Evolutionary conservation across 2,888 invertebrate genomes (phyloP), one percentile per base, ranked within the genome.

Genomic region (Sinopyrophorus schimmeli): DNA sequence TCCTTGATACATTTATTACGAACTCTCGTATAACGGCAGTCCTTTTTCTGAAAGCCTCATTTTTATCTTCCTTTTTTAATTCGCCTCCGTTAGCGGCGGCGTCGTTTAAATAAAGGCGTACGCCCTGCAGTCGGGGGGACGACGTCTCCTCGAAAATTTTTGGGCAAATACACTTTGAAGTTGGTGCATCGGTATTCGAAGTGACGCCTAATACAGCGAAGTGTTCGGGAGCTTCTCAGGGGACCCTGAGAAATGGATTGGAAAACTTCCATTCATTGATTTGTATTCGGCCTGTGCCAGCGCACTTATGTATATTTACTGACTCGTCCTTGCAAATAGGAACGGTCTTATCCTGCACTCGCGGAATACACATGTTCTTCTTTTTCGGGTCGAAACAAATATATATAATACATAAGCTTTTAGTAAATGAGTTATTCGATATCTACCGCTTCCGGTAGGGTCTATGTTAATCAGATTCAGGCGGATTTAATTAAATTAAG

Each of bases 221-320:
- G 58, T 59, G 56, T 58, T 55, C 51, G 51, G n/a, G 49, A 42
- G 54, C 51, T 59, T 54, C 64, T 56, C 57, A 47, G 37, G 63
- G 60, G 64, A 57, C 53, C 48, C 55, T 30, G 60, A 58, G 70
- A 72, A 73, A 73, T 72, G 72, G 73, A 72, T 72, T 73, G 72
- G 73, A 72, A 73, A 73, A 73, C 68, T 72, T 71, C 70, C 66
- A 71, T 71, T 70, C 73, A 73, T 73, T 72, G 73, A 73, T 73
- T 73, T 73, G 73, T 73, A 70, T 70, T 69, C 71, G 68, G 59
- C 59, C 53, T 60, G 66, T 65, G 66, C 53, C 48, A 41, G 63
- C 66, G 61, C 58, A 54, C 63, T 62, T 54, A 49, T 52, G 63
- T 63, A 68, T 69, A 68, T 69, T 68, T 65, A 64, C 60, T 64